A percentile compares a stretch with the other conserved stretches of the same genome.
Conservation (phyloP, 2,888 invertebrate species). For the Amphimallon solstitiale region DNA sequence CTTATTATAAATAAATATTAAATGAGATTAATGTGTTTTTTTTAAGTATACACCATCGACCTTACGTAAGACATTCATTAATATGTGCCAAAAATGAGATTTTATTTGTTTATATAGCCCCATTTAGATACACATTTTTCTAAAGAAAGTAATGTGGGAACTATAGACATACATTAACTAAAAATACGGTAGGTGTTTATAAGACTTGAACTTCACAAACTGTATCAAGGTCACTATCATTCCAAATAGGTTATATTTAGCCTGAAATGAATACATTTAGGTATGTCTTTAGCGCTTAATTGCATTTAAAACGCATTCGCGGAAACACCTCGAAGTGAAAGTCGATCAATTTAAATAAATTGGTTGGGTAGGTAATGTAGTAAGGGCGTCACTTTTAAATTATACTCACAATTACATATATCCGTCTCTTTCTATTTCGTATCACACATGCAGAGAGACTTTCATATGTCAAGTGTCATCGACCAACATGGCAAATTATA, state of each 20-base stretch:
- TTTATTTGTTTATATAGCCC: too few species aligned
- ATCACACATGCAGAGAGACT: constrained; percentile 19
- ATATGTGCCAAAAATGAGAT: too few species aligned
- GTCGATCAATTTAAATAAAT: background rate
- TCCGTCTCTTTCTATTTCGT: constrained; percentile 12
- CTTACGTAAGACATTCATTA: too few species aligned
- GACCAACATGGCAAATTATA: constrained; percentile 53
- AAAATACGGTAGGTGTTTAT: constrained; percentile 1
- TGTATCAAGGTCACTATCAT: constrained; percentile 17
- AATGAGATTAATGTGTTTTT: too few species aligned
- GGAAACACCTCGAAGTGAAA: background rate
- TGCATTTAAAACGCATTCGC: background rate
- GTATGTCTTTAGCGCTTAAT: background rate
- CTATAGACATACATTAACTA: too few species aligned
- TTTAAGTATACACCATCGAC: too few species aligned
- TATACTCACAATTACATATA: background rate
- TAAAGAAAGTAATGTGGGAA: too few species aligned
- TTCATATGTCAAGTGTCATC: constrained; percentile 36
- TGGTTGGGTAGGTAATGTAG: background rate
- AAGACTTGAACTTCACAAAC: constrained; percentile 21
- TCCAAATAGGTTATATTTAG: constrained; percentile 18
- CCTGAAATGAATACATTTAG: background rate
- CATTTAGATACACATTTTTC: too few species aligned
- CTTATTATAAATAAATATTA: too few species aligned
- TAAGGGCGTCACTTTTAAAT: too few species aligned